Base-by-base conservation (phyloP, 1,140 invertebrate species). In the Tetramorium parvispinum region DNA sequence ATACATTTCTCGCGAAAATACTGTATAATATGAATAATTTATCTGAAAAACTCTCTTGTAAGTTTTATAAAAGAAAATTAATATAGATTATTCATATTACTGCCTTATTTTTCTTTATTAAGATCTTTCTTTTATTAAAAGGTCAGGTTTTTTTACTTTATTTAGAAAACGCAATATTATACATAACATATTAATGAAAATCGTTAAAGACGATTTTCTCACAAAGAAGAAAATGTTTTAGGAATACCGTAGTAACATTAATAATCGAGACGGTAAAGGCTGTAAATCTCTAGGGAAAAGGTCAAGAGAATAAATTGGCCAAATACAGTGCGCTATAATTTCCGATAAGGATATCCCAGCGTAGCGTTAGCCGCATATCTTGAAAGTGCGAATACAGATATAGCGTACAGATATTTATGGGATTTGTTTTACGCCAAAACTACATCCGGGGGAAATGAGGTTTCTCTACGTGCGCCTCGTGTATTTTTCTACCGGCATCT, bases 221-320 rank as follows among this genome's bases (percentile, higher is more conserved):
- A 51, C 24, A 51, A 6, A 75, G 27, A 21, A 37, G 11, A 55
- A 75, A 55, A n/a, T 18, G 13, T 75, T 75, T 55, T 55, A 6
- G 18, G n/a, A 21, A 6, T 27, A 53, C 10, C 16, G 1, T 5
- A 3, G n/a, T 43, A 76, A 57, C 73, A 57, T 57, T 40, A 57
- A 76, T 76, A 76, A 76, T 59, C 73, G 21, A 18, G 37, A 76
- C n/a, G 16, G 70, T 73, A 73, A 73, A 53, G 51, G 32, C 8
- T 76, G 7, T 59, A 76, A 76, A 76, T 76, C 51, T 76, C 21
- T 11, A 76, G 37, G 53, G 21, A 57, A 76, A 59, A 76, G 37
- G 53, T 57, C 53, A 59, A 59, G 53, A 40, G 43, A 24, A 70
- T 49, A 70, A n/a, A 76, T 76, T 11, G n/a, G 32, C 7, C 53